Evolutionary conservation across 2,888 invertebrate genomes (phyloP).

Genomic region (Ophioninae sp.): DNA sequence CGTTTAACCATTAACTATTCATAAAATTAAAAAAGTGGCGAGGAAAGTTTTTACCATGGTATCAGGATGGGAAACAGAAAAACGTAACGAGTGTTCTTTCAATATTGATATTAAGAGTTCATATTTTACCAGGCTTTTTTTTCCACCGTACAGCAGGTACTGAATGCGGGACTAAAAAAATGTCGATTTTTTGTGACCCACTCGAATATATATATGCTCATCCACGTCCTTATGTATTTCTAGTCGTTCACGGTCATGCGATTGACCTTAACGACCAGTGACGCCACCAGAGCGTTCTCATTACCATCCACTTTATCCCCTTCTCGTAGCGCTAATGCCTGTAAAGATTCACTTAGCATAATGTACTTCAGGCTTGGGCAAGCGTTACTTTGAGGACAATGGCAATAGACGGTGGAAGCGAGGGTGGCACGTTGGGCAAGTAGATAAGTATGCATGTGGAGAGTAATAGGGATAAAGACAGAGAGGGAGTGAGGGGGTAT

Average conservation of each 20-base stretch:
- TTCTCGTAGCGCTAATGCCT: constrained; percentile 51
- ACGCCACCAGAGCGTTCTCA: constrained; percentile 54
- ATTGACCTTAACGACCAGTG: constrained; percentile 55
- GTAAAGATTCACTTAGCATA: constrained; percentile 63
- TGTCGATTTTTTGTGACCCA: too few species aligned
- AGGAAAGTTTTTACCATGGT: too few species aligned
- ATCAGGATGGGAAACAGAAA: too few species aligned
- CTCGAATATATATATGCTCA: too few species aligned
- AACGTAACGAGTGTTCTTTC: too few species aligned
- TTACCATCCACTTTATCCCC: constrained; percentile 47
- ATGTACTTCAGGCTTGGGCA: constrained; percentile 54
- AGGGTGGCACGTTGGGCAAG: constrained; percentile 44
- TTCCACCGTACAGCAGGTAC: too few species aligned
- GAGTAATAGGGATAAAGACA: constrained; percentile 30
- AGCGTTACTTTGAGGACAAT: constrained; percentile 62
- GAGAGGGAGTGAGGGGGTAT: not conserved
- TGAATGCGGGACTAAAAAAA: too few species aligned
- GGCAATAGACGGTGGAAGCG: constrained; percentile 46
- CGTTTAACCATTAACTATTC: too few species aligned
- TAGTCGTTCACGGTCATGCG: constrained; percentile 30
- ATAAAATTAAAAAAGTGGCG: too few species aligned
- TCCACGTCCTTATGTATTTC: not conserved
- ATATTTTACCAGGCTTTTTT: too few species aligned
- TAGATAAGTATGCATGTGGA: constrained; percentile 1
- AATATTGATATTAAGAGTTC: too few species aligned